These are phyloP conservation scores for Poicephalus meyeri DNA, from an alignment of 2,113 vertebrate genomes.

Conservation along the genomic window DNA sequence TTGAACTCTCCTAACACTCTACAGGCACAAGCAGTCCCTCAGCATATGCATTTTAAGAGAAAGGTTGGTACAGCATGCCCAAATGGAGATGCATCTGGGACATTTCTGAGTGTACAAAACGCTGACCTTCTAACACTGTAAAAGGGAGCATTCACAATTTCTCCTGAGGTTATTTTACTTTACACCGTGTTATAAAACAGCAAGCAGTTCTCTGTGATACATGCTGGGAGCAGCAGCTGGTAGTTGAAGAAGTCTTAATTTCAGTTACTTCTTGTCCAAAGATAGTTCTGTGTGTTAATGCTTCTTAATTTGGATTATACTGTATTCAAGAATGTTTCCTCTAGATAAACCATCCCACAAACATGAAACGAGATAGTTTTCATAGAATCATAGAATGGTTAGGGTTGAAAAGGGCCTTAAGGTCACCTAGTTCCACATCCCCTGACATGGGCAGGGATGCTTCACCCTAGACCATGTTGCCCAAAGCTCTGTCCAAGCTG, in stretches of 20 bases:
- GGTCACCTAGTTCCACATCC: background rate
- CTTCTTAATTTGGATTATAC: background rate
- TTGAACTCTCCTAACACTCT: background rate
- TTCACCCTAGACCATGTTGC: background rate
- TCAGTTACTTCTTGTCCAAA: background rate
- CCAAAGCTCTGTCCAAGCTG: background rate
- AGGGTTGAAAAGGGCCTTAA: background rate
- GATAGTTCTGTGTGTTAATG: background rate
- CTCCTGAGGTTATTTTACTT: background rate
- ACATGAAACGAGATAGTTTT: background rate
- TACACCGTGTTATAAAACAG: background rate
- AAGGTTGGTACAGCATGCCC: background rate
- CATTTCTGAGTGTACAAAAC: background rate
- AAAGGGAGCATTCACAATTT: background rate
- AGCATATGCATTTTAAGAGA: background rate
- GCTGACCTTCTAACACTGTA: background rate
- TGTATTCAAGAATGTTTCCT: background rate
- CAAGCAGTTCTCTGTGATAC: background rate
- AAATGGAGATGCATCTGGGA: background rate
- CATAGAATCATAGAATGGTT: background rate
- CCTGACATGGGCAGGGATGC: background rate
- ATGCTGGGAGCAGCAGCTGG: background rate
- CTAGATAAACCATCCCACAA: background rate
- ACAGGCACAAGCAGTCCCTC: background rate
- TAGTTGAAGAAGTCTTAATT: background rate